These are phyloP conservation scores for Pachycephus smyrnensis DNA, from an alignment of 2,888 invertebrate species.

Conservation along the genomic window DNA sequence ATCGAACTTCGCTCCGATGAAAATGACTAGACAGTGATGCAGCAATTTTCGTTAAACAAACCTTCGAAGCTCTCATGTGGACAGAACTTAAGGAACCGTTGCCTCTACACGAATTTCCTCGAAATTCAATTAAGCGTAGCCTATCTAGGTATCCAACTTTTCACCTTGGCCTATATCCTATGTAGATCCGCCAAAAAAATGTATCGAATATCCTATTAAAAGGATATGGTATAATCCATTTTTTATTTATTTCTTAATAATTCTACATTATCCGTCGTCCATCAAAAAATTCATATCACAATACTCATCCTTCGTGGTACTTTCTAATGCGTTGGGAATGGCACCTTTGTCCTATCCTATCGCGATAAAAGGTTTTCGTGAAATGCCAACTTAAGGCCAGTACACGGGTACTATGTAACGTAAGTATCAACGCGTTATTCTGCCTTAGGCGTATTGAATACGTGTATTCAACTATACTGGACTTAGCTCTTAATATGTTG, in stretches of 20 bases:
- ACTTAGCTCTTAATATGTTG: neutral
- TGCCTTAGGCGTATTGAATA: neutral
- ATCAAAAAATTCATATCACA: neutral
- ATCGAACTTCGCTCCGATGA: slow-evolving; percentile 47
- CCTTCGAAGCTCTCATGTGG: slow-evolving; percentile 8
- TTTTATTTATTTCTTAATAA: neutral
- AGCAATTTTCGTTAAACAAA: slow-evolving; percentile 44
- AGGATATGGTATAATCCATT: neutral
- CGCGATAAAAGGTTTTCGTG: neutral
- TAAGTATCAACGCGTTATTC: neutral
- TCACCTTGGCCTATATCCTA: neutral
- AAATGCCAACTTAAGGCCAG: neutral
- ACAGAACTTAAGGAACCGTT: neutral
- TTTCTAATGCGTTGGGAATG: neutral
- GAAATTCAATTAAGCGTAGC: neutral
- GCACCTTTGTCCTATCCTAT: neutral
- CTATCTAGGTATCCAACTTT: neutral
- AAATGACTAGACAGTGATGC: slow-evolving; percentile 48
- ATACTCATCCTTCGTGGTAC: neutral
- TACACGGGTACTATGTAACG: neutral
- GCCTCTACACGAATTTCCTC: neutral
- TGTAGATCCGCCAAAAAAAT: neutral
- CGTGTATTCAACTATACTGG: neutral
- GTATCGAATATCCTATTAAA: neutral
- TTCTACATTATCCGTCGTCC: neutral